Conservation (phyloP, 2,888 invertebrate species). For the Monochamus alternatus region DNA sequence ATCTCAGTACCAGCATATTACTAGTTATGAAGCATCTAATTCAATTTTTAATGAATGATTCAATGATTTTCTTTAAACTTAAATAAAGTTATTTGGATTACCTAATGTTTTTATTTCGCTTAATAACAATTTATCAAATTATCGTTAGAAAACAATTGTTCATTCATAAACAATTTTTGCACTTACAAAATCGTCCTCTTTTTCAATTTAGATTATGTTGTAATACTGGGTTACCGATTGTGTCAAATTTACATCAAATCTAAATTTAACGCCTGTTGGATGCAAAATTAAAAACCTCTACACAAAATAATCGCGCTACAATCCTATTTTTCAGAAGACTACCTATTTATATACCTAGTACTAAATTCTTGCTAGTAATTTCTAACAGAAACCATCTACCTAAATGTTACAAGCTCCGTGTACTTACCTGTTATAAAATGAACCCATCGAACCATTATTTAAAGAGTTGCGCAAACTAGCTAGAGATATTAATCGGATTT, state of each 20-base stretch:
- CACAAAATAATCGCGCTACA: no score
- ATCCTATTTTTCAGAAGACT: no score
- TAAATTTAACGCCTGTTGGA: not conserved
- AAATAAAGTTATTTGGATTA: not conserved
- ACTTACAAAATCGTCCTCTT: not conserved
- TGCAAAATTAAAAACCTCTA: not conserved
- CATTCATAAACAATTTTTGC: not conserved
- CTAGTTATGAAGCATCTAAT: not conserved
- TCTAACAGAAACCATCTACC: no score
- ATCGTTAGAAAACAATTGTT: not conserved
- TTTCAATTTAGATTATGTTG: not conserved
- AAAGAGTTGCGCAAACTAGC: not conserved
- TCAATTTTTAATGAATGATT: not conserved
- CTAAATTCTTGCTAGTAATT: no score
- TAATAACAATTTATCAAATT: not conserved
- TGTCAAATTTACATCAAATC: not conserved
- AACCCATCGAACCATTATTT: not conserved
- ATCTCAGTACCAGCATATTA: no score
- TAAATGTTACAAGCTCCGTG: no score
- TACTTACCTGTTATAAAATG: not conserved
- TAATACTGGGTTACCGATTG: not conserved
- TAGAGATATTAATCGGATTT: not conserved
- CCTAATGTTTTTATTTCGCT: not conserved
- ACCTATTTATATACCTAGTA: no score
- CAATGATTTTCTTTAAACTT: not conserved